Evolutionary conservation across 2,113 vertebrate genomes (phyloP).

Genomic region (Aviceda subcristata): DNA sequence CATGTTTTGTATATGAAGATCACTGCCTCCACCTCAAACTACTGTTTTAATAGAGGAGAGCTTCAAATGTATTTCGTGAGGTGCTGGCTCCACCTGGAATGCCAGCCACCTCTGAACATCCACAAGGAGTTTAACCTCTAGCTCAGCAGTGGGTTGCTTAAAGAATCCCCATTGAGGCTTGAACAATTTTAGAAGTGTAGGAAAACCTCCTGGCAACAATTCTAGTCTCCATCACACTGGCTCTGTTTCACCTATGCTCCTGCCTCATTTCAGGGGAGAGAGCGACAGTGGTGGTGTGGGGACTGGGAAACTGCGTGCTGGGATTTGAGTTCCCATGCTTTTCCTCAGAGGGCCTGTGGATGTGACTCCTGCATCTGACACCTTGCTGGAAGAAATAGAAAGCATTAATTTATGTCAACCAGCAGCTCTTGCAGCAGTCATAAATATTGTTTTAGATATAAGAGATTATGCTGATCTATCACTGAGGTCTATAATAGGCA

Average conservation of each 20-base stretch:
- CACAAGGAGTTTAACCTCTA: background rate
- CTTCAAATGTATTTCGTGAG: background rate
- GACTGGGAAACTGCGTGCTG: background rate
- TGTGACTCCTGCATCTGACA: background rate
- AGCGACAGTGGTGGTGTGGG: fast-evolving
- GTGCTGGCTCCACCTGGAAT: background rate
- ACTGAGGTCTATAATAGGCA: background rate
- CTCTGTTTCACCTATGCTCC: background rate
- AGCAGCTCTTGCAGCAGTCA: background rate
- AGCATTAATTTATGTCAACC: background rate
- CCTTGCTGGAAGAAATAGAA: background rate
- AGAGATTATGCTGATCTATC: background rate
- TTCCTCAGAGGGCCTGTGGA: background rate
- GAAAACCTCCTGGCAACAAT: background rate
- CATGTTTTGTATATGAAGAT: background rate
- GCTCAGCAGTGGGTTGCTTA: background rate
- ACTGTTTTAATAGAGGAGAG: background rate
- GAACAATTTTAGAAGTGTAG: background rate
- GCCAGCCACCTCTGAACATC: fast-evolving
- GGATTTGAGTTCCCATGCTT: background rate
- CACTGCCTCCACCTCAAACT: background rate
- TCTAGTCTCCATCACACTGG: background rate
- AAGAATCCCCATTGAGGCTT: background rate
- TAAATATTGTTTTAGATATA: background rate
- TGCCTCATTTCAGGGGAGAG: background rate